Evolutionary conservation across 2,113 vertebrate species (phyloP).

Genomic region (Mugil cephalus): DNA sequence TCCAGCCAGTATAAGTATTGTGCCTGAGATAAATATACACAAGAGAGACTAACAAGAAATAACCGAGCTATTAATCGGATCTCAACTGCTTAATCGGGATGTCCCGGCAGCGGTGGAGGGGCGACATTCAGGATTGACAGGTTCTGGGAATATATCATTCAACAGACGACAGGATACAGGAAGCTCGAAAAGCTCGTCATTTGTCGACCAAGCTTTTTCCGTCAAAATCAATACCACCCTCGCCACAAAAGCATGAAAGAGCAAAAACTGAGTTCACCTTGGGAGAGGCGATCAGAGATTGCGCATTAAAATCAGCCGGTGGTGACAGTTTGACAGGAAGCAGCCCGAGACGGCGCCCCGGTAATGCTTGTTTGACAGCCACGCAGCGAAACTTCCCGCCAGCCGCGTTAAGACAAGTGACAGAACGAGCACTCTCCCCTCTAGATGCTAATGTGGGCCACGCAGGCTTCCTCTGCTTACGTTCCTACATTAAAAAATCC

Average conservation of each 20-base stretch:
- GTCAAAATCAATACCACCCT: constrained; percentile 2
- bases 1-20: constrained; percentile 14
- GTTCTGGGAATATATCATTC: constrained; percentile 7
- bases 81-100: constrained; percentile 24
- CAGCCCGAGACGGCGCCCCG: constrained; percentile 18
- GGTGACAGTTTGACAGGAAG: constrained; percentile 62
- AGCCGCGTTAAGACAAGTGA: constrained; percentile 37
- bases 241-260: constrained; percentile 10
- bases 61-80: constrained; percentile 29
- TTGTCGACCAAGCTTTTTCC: constrained; percentile 25
- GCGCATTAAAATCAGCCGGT: constrained; percentile 17
- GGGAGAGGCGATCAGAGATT: constrained; percentile 40
- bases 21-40: constrained; percentile 30
- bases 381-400: constrained; percentile 48
- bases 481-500: constrained; percentile 16
- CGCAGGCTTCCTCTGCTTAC: constrained; percentile 5
- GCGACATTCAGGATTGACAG: not conserved
- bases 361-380: constrained; percentile 53
- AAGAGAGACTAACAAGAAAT: constrained; percentile 26
- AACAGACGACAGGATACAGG: not conserved
- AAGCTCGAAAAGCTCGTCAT: constrained; percentile 17
- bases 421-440: constrained; percentile 33
- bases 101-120: constrained; percentile 16
- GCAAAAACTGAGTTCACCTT: not conserved
- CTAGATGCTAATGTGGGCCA: constrained; percentile 45